A percentile compares a stretch with the other conserved stretches of the same genome.
Conservation (phyloP, 2,113 vertebrate genomes). For the Thryonomys swinderianus region DNA sequence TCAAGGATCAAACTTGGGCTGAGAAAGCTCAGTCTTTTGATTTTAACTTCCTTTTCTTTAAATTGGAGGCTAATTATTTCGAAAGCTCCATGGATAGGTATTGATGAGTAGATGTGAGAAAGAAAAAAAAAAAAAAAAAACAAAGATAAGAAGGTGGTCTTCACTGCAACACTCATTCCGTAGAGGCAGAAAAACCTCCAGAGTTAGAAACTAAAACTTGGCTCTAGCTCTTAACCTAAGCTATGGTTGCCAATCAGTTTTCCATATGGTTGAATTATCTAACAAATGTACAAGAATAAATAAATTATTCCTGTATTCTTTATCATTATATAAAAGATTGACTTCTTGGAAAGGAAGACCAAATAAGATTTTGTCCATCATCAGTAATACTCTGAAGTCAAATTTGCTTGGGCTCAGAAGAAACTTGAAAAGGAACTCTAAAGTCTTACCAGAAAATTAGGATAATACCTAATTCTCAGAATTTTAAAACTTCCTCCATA, state of each 20-base stretch:
- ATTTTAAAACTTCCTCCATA: not conserved
- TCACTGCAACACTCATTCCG: not conserved
- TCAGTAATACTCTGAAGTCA: not conserved
- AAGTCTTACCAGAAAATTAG: not conserved
- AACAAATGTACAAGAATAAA: not conserved
- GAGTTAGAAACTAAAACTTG: not conserved
- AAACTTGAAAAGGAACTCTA: not conserved
- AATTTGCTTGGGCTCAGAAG: not conserved
- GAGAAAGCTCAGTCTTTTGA: not conserved
- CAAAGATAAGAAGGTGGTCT: not conserved
- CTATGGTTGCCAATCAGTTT: not conserved
- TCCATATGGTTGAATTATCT: not conserved
- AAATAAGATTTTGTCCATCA: not conserved
- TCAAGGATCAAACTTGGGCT: not conserved
- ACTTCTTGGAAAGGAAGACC: not conserved
- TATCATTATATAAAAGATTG: not conserved
- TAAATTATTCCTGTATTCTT: not conserved
- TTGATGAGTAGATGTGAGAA: not conserved
- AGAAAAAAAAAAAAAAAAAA: not conserved
- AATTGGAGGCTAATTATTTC: too few species aligned
- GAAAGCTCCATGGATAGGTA: not conserved
- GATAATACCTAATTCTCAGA: not conserved
- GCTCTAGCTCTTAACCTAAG: not conserved
- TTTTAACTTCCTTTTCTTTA: not conserved
- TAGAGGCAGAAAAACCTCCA: conserved; percentile 21